Evolutionary conservation across 2,888 invertebrate species (phyloP).

Genomic region (Lomographa bimaculata): DNA sequence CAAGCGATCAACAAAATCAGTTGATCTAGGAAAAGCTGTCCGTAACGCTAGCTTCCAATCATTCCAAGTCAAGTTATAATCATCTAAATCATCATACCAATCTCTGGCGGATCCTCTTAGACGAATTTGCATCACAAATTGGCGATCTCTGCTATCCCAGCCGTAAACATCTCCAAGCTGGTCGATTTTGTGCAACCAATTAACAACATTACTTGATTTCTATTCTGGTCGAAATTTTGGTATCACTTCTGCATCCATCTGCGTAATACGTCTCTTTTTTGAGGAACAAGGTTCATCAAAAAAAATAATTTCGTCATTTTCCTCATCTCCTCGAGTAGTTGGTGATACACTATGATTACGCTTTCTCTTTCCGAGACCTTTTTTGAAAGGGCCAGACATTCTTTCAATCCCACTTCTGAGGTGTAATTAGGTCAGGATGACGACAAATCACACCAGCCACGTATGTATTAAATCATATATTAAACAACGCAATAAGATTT

Average conservation of each 20-base stretch:
- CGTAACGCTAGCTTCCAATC: conserved; percentile 37
- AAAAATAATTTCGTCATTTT: too few relatives aligned
- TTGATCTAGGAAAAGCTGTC: conserved; percentile 33
- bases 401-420: neutral
- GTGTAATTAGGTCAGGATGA: too few relatives aligned
- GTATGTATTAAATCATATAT: too few relatives aligned
- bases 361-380: conserved; percentile 13
- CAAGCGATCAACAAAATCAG: too few relatives aligned
- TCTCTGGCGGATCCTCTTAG: conserved; percentile 34
- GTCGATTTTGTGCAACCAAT: conserved; percentile 41
- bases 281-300: too few relatives aligned
- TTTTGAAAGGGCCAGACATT: neutral
- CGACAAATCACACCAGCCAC: too few relatives aligned
- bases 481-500: too few relatives aligned
- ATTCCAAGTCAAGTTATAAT: conserved; percentile 29
- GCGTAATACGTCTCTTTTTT: conserved; percentile 23
- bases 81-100: conserved; percentile 38
- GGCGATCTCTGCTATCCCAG: too few relatives aligned
- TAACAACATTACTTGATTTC: conserved; percentile 24
- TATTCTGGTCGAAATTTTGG: conserved; percentile 32
- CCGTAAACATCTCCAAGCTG: conserved; percentile 39
- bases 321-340: too few relatives aligned
- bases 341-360: neutral
- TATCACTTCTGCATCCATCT: conserved; percentile 24
- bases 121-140: too few relatives aligned